Percentiles rank a stretch among this genome's conserved stretches.
These are phyloP conservation scores for Rotaria sp. DNA, from an alignment of 2,888 invertebrate genomes.

Conservation along the genomic window DNA sequence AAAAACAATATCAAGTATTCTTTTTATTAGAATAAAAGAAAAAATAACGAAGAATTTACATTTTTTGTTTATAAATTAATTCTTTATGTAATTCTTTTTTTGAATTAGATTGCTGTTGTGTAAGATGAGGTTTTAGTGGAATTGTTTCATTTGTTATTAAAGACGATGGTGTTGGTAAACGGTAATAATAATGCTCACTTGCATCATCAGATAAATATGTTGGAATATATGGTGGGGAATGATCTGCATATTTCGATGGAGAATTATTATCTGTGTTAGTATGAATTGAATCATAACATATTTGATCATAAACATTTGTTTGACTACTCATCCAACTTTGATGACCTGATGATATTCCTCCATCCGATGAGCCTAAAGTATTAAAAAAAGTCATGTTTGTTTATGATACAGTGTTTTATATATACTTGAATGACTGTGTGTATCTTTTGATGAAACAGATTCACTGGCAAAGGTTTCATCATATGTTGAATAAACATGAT, in stretches of 20 bases:
- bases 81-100: conserved; percentile 25
- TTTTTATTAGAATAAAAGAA: background rate
- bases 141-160: background rate
- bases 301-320: conserved; percentile 17
- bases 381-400: background rate
- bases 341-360: background rate
- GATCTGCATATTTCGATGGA: background rate
- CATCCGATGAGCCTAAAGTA: background rate
- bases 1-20: background rate
- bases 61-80: conserved; percentile 4
- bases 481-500: conserved; percentile 23
- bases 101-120: background rate
- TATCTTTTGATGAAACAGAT: background rate
- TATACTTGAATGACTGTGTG: conserved; percentile 4
- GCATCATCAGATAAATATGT: background rate
- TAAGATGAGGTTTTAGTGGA: background rate
- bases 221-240: background rate
- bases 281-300: background rate
- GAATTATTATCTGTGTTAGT: background rate
- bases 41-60: background rate
- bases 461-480: background rate
- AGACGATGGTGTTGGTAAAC: background rate
- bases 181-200: conserved; percentile 2
- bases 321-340: conserved; percentile 16
- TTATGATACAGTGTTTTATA: background rate